A percentile compares a stretch with the other conserved stretches of the same genome.
Evolutionary conservation across 2,113 vertebrate species (phyloP).

Genomic region (Eleginops maclovinus): DNA sequence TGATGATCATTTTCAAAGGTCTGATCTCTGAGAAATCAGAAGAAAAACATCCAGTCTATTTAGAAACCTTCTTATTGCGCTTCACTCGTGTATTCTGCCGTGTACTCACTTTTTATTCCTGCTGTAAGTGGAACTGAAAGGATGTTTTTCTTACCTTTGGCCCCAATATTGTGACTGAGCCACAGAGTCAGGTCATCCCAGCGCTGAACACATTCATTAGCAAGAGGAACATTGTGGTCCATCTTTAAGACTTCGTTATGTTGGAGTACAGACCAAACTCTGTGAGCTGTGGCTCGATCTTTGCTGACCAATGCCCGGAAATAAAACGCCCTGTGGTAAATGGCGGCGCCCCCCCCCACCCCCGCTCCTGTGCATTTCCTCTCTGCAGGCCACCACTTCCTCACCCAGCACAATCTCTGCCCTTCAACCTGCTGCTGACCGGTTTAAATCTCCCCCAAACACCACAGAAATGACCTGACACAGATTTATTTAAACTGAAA

Average conservation of each 20-base stretch:
- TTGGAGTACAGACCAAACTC: slow-evolving; percentile 35
- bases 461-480: neutral
- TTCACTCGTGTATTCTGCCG: neutral
- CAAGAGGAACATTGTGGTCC: slow-evolving; percentile 18
- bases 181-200: slow-evolving; percentile 60
- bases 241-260: slow-evolving; percentile 41
- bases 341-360: slow-evolving; percentile 55
- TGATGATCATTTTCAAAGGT: neutral
- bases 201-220: slow-evolving; percentile 37
- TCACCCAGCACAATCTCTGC: slow-evolving; percentile 58
- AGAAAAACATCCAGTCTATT: neutral
- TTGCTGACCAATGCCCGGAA: slow-evolving; percentile 64
- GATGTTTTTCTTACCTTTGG: slow-evolving; percentile 61
- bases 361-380: slow-evolving; percentile 68
- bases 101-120: neutral
- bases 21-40: neutral
- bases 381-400: slow-evolving; percentile 63
- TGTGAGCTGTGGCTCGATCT: slow-evolving; percentile 1
- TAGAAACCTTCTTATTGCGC: neutral
- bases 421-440: neutral
- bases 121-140: neutral
- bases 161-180: slow-evolving; percentile 44
- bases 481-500: neutral
- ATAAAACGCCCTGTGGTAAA: slow-evolving; percentile 76
- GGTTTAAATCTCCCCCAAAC: neutral